These are phyloP conservation scores for Oceanodroma leucorhoa DNA, from an alignment of 2,797 vertebrate genomes.

Conservation along the genomic window DNA sequence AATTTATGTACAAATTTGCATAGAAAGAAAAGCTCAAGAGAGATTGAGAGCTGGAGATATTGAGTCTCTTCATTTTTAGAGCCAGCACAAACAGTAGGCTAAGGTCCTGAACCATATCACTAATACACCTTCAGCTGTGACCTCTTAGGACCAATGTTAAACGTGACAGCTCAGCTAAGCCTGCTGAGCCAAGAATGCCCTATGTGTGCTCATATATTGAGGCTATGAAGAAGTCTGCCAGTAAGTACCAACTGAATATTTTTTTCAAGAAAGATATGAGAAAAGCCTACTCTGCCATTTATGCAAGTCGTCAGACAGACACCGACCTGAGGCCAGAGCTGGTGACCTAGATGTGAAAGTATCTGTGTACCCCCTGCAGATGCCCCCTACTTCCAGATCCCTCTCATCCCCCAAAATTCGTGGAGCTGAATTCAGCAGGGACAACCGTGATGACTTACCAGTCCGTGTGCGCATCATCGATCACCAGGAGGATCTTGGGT, in stretches of 20 bases:
- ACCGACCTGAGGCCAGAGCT: background rate
- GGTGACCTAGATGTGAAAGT: background rate
- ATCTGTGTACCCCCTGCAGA: background rate
- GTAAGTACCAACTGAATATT: background rate
- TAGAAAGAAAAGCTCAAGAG: background rate
- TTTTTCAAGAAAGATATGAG: background rate
- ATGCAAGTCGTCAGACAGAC: background rate
- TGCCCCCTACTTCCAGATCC: fast-evolving
- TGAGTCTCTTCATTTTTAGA: background rate
- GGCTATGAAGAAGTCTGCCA: background rate
- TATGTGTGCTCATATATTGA: background rate
- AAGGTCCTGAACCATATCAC: background rate
- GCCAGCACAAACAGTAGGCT: background rate
- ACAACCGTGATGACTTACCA: conserved; percentile 79
- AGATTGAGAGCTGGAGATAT: background rate
- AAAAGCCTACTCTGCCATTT: background rate
- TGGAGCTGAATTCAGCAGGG: background rate
- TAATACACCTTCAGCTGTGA: background rate
- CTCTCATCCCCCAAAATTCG: background rate
- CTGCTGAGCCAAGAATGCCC: background rate
- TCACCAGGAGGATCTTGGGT: conserved; percentile 89
- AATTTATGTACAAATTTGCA: background rate
- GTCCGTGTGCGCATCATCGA: conserved; percentile 91
- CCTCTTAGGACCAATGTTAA: background rate
- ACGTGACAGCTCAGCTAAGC: background rate